Conservation (phyloP, 2,797 vertebrate genomes). For the Aeoliscus strigatus region DNA sequence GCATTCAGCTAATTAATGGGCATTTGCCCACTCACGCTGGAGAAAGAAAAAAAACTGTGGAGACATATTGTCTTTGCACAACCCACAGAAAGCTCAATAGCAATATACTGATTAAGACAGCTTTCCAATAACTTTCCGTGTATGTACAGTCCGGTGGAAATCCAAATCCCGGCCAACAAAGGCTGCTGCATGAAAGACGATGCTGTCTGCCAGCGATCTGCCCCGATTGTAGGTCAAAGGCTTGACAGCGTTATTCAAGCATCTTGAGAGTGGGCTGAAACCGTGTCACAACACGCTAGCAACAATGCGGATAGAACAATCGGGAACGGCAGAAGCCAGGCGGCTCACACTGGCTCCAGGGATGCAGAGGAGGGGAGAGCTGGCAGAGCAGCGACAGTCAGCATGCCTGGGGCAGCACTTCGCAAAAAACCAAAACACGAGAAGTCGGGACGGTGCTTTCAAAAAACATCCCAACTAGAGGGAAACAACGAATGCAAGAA, state of each 20-base stretch:
- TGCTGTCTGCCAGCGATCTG: conserved; percentile 18
- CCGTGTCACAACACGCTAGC: conserved; percentile 44
- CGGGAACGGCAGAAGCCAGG: conserved; percentile 22
- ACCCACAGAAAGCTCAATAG: conserved; percentile 17
- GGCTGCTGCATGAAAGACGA: conserved; percentile 33
- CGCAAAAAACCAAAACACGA: conserved; percentile 10
- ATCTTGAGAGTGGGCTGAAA: conserved; percentile 47
- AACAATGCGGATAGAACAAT: conserved; percentile 27
- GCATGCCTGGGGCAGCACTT: conserved; percentile 19
- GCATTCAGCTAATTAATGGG: conserved; percentile 68
- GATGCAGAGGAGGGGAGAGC: conserved; percentile 27
- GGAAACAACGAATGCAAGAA: conserved; percentile 5
- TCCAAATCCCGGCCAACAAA: conserved; percentile 18
- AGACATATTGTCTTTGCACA: conserved; percentile 36
- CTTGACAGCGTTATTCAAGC: conserved; percentile 46
- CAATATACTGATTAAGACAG: conserved; percentile 19
- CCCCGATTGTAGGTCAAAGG: conserved; percentile 52
- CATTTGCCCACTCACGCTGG: conserved; percentile 58
- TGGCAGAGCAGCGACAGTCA: conserved; percentile 36
- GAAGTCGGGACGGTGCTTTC: not conserved
- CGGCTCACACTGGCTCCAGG: conserved; percentile 21
- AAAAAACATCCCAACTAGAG: not conserved
- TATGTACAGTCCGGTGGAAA: conserved; percentile 4
- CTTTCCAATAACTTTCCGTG: conserved; percentile 20
- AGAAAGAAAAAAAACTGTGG: conserved; percentile 50